Evolutionary conservation across 2,113 vertebrate genomes (phyloP).

Genomic region (Anguilla rostrata): DNA sequence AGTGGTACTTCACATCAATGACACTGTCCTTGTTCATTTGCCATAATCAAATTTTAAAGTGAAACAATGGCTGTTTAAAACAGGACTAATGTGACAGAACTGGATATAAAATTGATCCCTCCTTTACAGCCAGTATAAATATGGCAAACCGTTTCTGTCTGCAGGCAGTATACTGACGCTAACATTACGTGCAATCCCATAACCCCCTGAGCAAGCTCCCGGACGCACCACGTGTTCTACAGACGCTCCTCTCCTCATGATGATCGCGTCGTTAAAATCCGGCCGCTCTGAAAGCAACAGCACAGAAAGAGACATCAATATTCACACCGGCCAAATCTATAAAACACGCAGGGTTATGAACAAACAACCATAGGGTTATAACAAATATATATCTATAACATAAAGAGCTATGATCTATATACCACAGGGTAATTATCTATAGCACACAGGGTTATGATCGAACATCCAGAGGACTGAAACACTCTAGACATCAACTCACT

Average conservation of each 20-base stretch:
- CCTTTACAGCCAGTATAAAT: neutral
- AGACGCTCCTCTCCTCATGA: constrained; percentile 88
- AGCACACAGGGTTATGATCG: neutral
- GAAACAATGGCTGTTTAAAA: neutral
- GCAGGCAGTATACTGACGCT: neutral
- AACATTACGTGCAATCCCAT: neutral
- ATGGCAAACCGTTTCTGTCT: neutral
- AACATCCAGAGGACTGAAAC: neutral
- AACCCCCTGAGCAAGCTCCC: neutral
- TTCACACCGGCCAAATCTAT: neutral
- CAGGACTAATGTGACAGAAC: neutral
- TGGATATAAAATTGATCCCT: neutral
- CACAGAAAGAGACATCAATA: neutral
- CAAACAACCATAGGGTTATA: too few relatives aligned
- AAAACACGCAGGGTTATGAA: too few relatives aligned
- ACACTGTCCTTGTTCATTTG: neutral
- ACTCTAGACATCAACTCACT: neutral
- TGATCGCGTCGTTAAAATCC: constrained; percentile 92
- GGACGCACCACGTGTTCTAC: constrained; percentile 94
- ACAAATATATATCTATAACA: too few relatives aligned
- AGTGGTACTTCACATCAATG: too few relatives aligned
- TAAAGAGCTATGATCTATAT: too few relatives aligned
- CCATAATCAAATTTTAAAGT: neutral
- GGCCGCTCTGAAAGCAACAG: constrained; percentile 79
- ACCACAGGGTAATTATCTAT: too few relatives aligned